phyloP scores from a whole-genome alignment of 92 coral and sea anemone species.

The Pocillopora meandrina region DNA sequence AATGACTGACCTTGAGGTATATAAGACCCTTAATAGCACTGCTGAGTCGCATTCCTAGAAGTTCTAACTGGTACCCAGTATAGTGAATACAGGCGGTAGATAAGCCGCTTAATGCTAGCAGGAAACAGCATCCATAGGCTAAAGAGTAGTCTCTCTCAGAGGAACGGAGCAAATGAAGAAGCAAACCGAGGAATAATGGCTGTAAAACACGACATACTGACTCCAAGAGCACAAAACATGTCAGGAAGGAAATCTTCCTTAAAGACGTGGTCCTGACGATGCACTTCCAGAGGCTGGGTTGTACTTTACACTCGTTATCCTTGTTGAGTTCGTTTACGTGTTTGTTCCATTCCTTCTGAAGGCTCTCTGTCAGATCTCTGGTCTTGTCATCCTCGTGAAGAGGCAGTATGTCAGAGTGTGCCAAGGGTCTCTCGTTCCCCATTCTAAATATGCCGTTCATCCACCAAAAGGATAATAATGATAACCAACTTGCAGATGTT shows the following conservation, averaged over 20 bases:
- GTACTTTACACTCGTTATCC: not conserved
- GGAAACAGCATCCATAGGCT: not conserved
- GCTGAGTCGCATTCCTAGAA: not conserved
- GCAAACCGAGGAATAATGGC: not conserved
- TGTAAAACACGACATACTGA: not conserved
- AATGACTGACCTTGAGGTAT: not conserved
- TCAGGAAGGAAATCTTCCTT: not conserved
- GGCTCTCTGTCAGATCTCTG: not conserved
- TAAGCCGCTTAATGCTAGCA: not conserved
- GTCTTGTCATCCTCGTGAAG: conserved; percentile 1
- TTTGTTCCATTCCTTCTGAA: not conserved
- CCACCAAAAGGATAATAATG: not conserved
- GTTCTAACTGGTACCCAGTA: not conserved
- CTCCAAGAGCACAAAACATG: not conserved
- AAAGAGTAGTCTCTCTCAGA: not conserved
- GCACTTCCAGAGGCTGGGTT: conserved; percentile 12
- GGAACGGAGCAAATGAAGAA: not conserved
- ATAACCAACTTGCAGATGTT: not conserved
- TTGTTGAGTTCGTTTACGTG: not conserved
- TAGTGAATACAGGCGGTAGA: not conserved
- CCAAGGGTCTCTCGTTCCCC: not conserved
- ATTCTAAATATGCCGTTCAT: not conserved
- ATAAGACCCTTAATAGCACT: not conserved
- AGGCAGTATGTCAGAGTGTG: not conserved
- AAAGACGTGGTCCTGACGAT: not conserved